Base-by-base conservation (phyloP, 2,113 vertebrate species). In the Labeo catla region DNA sequence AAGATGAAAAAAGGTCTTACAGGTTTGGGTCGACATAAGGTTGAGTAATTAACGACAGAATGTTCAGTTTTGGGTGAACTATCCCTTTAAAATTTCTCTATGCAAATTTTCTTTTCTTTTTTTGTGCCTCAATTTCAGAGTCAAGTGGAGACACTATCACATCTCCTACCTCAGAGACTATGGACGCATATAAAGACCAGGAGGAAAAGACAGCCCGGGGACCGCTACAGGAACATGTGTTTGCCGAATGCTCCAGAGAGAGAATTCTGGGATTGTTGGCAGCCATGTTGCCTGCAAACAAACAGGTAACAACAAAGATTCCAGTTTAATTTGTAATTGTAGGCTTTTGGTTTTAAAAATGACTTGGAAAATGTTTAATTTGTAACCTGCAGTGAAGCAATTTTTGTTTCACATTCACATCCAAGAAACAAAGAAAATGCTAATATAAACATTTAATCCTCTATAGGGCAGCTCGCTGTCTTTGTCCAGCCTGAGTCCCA, bases 191-290 rank as follows among this genome's bases (percentile, higher is more conserved):
- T 80, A 96, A 94, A 87, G 94, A 95, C 72, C 89, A 92, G 7
- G 86, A 92, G 19, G 94, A 93, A 34, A 92, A 95, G 90, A 94
- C 96, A 54, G 91, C 95, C 36, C 90, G 94, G 80, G 94, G 93
- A 43, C 96, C 95, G 10, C 95, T 95, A 80, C 97, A 97, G 84
- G 97, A 98, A 4, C 96, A 98, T 57, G 96, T 99, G 76, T 99
- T 99, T 89, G 97, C 98, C 0, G 98, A 99, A 84, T 99, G 98
- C 90, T 99, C 97, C 86, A 96, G 97, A 91, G 98, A 99, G 93
- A 97, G 98, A 92, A 98, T 99, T 90, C 93, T 99, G 84, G 98
- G 98, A 12, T 92, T 99, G 39, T 89, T 99, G 84, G 97, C 98
- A 47, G 98, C 98, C 89, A 98, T 98, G 98, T 90, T 99, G 88